Conservation (phyloP, 2,888 invertebrate genomes). For the Chalcosyrphus nemorum region DNA sequence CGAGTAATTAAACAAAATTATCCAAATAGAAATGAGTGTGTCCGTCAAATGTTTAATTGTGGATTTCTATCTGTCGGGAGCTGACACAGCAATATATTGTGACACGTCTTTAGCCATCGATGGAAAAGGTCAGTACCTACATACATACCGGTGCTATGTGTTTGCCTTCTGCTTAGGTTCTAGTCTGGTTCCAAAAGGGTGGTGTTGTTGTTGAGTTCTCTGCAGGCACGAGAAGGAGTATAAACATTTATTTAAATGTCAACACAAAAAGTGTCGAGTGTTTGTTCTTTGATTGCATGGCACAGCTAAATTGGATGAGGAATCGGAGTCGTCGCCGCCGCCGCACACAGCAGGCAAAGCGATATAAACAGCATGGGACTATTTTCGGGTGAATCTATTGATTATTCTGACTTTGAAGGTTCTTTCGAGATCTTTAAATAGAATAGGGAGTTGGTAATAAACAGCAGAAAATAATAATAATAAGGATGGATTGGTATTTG, state of each 20-base stretch:
- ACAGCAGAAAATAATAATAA: no score
- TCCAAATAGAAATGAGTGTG: conserved; percentile 6
- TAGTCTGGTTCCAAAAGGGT: not conserved
- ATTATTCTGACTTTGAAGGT: conserved; percentile 2
- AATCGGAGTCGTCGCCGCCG: no score
- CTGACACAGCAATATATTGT: conserved; percentile 8
- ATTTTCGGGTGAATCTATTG: conserved; percentile 11
- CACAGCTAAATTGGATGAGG: conserved; percentile 5
- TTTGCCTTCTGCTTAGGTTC: conserved; percentile 1
- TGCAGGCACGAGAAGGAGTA: not conserved
- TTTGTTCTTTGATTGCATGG: conserved; percentile 54
- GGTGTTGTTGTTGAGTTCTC: no score
- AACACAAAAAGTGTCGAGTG: conserved; percentile 40
- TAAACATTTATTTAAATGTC: conserved; percentile 41
- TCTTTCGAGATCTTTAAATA: not conserved
- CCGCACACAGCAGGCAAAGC: not conserved
- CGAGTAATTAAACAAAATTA: conserved; percentile 45
- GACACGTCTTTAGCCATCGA: not conserved
- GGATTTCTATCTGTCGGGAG: not conserved
- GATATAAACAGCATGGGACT: not conserved
- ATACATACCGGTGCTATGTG: not conserved
- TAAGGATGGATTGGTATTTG: conserved; percentile 6
- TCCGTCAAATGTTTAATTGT: conserved; percentile 8
- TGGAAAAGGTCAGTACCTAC: conserved; percentile 24
- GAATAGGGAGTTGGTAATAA: not conserved